Evolutionary conservation across 2,113 vertebrate genomes (phyloP).

Genomic region (Dicerorhinus sumatrensis): DNA sequence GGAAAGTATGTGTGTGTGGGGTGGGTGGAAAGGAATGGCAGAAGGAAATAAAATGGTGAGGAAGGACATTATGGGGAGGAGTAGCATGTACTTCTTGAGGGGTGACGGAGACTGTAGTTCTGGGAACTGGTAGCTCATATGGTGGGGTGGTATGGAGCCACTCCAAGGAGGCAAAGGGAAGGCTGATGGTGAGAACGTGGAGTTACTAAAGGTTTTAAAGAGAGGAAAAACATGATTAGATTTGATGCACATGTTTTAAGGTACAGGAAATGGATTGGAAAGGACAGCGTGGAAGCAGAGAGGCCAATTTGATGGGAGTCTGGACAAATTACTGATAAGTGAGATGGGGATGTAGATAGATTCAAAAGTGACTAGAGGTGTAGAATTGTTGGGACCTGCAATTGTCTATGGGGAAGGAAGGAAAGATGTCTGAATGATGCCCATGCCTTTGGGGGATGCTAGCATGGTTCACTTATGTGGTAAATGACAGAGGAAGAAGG

Average conservation of each 20-base stretch:
- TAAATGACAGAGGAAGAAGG: not conserved
- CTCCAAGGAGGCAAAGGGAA: not conserved
- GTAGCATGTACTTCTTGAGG: not conserved
- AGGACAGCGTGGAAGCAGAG: not conserved
- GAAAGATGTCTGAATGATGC: not conserved
- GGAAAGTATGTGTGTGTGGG: not conserved
- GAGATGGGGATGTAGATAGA: not conserved
- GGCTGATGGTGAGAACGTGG: not conserved
- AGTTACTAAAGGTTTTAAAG: not conserved
- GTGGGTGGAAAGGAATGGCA: not conserved
- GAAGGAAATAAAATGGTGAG: not conserved
- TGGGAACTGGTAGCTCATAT: not conserved
- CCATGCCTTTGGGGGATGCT: not conserved
- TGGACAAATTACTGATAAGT: not conserved
- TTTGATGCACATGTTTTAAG: not conserved
- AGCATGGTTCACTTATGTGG: not conserved
- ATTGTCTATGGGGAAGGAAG: not conserved
- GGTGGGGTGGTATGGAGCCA: not conserved
- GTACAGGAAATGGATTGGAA: not conserved
- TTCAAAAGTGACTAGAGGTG: not conserved
- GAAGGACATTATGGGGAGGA: not conserved
- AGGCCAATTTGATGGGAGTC: not conserved
- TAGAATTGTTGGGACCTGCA: not conserved
- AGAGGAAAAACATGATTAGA: not conserved
- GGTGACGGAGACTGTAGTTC: not conserved